Evolutionary conservation across 2,888 invertebrate species (phyloP).

Genomic region (Lampropteryx suffumata): DNA sequence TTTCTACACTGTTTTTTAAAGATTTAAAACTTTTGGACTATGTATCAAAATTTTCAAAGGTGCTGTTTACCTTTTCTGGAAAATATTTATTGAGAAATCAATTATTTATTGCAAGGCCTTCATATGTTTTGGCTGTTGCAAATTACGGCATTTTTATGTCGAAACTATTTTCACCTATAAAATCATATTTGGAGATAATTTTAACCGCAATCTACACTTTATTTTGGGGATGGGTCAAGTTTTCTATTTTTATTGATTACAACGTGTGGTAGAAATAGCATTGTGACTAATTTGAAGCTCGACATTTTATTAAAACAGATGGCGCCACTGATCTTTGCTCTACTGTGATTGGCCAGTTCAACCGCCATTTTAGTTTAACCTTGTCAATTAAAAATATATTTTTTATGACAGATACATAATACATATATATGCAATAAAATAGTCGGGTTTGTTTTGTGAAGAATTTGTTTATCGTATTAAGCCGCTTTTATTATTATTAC

Average conservation of each 20-base stretch:
- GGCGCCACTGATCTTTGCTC: background rate
- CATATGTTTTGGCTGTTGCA: constrained; percentile 74
- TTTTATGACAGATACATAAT: too few species aligned
- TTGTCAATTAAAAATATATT: too few species aligned
- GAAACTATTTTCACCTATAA: constrained; percentile 65
- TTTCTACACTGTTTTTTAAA: constrained; percentile 13
- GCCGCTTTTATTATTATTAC: constrained; percentile 3
- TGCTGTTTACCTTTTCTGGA: constrained; percentile 20
- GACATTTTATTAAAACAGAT: background rate
- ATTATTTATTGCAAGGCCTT: constrained; percentile 57
- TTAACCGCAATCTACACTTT: constrained; percentile 17
- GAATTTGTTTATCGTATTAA: background rate
- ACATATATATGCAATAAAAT: too few species aligned
- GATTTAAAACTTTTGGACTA: constrained; percentile 12
- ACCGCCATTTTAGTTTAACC: background rate
- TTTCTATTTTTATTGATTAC: constrained; percentile 17
- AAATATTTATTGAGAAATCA: constrained; percentile 31
- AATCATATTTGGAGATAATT: constrained; percentile 45
- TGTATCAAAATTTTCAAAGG: constrained; percentile 13
- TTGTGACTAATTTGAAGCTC: constrained; percentile 26
- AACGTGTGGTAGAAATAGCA: constrained; percentile 38
- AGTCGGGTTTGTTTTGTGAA: background rate
- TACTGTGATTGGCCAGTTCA: constrained; percentile 2
- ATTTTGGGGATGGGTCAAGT: constrained; percentile 22
- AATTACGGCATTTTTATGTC: constrained; percentile 37